phyloP scores from a whole-genome alignment of 53 echinoderm and acorn worm genomes.

The Mesocentrotus franciscanus region DNA sequence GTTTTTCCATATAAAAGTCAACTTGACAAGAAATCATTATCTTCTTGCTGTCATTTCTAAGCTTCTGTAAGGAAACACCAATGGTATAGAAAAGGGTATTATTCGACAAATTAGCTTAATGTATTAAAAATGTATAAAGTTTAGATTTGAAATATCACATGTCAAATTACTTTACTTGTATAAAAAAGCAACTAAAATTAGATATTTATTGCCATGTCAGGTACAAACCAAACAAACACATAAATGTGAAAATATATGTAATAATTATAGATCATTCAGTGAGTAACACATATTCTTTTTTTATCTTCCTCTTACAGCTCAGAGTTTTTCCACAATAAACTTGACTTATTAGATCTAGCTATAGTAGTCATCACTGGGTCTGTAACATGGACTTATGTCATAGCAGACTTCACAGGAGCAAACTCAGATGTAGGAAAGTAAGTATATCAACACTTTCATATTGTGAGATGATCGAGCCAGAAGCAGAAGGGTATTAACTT shows the following conservation, averaged over 20 bases:
- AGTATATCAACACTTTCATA: conserved; percentile 42
- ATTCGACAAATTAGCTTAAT: too few species aligned
- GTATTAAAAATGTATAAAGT: too few species aligned
- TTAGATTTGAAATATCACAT: too few species aligned
- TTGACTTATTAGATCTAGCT: conserved; percentile 87
- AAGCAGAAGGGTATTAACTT: too few species aligned
- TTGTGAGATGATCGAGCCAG: too few species aligned
- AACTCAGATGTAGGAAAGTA: conserved; percentile 82
- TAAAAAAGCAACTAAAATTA: neutral
- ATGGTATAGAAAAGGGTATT: too few species aligned
- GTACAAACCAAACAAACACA: neutral
- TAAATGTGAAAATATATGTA: neutral
- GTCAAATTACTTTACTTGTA: too few species aligned
- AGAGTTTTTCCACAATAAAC: conserved; percentile 85
- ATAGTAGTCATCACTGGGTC: conserved; percentile 85
- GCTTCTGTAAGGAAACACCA: too few species aligned
- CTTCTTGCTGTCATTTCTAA: too few species aligned
- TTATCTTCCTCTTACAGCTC: conserved; percentile 62
- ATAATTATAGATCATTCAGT: neutral
- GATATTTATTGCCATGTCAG: too few species aligned
- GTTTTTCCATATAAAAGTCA: too few species aligned
- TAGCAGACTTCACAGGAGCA: conserved; percentile 87
- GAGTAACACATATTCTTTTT: neutral
- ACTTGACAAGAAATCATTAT: too few species aligned
- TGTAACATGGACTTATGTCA: conserved; percentile 90